Percentiles rank a stretch among this genome's conserved stretches.
These are phyloP conservation scores for Gallinago stenura DNA, from an alignment of 2,797 vertebrate species.

Conservation along the genomic window DNA sequence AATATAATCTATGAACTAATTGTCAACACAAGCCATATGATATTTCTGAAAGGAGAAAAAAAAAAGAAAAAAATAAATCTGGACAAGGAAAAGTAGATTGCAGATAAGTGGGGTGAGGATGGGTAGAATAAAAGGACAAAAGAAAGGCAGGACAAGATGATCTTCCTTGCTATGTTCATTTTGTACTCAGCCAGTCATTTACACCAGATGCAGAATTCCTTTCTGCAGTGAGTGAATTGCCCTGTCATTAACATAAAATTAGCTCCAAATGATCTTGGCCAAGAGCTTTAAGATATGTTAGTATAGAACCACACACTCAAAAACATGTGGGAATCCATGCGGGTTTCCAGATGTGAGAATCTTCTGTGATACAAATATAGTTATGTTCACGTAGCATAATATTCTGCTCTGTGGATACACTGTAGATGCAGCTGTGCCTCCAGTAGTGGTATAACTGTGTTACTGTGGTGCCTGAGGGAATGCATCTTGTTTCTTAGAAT, in stretches of 20 bases:
- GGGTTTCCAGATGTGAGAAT: constrained; percentile 42
- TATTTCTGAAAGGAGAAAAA: neutral
- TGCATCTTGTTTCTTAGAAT: neutral
- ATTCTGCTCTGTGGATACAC: neutral
- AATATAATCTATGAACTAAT: neutral
- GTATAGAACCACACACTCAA: neutral
- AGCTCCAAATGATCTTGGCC: neutral
- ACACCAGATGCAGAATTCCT: constrained; percentile 3
- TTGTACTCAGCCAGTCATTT: neutral
- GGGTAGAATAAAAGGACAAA: neutral
- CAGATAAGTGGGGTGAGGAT: neutral
- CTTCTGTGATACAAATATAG: constrained; percentile 24
- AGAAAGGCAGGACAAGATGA: neutral
- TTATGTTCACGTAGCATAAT: neutral
- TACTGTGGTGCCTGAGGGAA: neutral
- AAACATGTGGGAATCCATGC: constrained; percentile 2
- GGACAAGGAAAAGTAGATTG: neutral
- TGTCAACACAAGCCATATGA: neutral
- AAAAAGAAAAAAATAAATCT: neutral
- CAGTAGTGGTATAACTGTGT: neutral
- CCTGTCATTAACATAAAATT: constrained; percentile 42
- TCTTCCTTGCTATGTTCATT: neutral
- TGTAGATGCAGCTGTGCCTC: neutral
- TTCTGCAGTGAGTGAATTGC: constrained; percentile 3
- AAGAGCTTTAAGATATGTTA: constrained; percentile 15